A percentile compares a stretch with the other conserved stretches of the same genome.
These are phyloP conservation scores for Holotrichia oblita DNA, from an alignment of 1,140 invertebrate genomes.

Conservation along the genomic window DNA sequence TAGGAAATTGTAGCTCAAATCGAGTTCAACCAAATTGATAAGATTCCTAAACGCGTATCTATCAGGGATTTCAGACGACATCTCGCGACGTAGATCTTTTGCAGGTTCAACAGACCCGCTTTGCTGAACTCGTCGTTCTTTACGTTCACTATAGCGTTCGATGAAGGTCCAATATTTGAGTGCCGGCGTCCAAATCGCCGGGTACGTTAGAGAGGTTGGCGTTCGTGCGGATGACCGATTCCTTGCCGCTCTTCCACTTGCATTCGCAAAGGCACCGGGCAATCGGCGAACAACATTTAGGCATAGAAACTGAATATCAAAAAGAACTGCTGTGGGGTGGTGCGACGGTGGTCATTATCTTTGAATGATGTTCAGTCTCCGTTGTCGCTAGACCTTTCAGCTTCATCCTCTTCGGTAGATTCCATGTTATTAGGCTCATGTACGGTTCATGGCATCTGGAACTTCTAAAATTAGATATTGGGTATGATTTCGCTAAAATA, in stretches of 20 bases:
- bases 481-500: not conserved
- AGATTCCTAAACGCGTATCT: constrained; percentile 73
- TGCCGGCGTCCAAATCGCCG: constrained; percentile 73
- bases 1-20: constrained; percentile 78
- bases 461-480: not conserved
- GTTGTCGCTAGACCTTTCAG: constrained; percentile 18
- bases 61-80: constrained; percentile 72
- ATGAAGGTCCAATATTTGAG: constrained; percentile 81
- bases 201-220: constrained; percentile 77
- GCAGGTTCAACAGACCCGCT: constrained; percentile 78
- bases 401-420: constrained; percentile 20
- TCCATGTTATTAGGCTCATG: constrained; percentile 22
- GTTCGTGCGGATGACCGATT: constrained; percentile 79
- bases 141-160: constrained; percentile 73
- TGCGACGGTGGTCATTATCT: not conserved
- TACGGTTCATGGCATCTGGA: not conserved
- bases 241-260: constrained; percentile 87
- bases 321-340: constrained; percentile 40
- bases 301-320: constrained; percentile 51
- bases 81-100: constrained; percentile 76
- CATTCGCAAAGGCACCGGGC: constrained; percentile 80
- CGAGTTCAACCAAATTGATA: constrained; percentile 80
- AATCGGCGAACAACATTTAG: constrained; percentile 64
- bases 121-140: constrained; percentile 75
- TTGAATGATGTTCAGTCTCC: not conserved